Conservation (phyloP, 2,113 vertebrate genomes). For the Gopherus flavomarginatus region DNA sequence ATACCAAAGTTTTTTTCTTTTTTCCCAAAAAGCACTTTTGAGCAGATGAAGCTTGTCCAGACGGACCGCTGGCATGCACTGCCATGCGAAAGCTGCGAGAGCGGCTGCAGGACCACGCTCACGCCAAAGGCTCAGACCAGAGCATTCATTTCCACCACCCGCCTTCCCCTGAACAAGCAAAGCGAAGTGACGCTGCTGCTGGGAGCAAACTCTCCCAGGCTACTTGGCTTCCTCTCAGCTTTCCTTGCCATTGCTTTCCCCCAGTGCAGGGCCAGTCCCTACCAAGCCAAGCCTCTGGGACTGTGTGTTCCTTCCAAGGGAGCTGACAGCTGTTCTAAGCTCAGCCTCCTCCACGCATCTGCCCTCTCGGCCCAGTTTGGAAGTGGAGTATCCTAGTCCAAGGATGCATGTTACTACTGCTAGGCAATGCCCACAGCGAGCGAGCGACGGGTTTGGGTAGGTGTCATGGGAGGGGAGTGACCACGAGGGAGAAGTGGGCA, state of each 20-base stretch:
- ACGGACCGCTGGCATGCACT: accelerated
- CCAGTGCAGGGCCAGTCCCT: not conserved
- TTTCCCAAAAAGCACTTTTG: not conserved
- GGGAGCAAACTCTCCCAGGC: not conserved
- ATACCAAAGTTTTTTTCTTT: accelerated
- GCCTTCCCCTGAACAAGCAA: accelerated
- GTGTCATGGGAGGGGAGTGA: too few species aligned
- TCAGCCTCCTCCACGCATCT: not conserved
- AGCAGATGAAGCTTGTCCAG: not conserved
- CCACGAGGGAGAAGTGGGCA: not conserved
- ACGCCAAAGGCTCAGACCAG: not conserved
- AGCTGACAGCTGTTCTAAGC: not conserved
- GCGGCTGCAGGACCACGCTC: not conserved
- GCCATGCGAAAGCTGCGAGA: not conserved
- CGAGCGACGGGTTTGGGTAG: not conserved
- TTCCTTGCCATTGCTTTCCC: not conserved
- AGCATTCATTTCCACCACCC: accelerated
- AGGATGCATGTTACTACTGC: not conserved
- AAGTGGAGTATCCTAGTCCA: not conserved
- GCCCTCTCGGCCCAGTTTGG: not conserved
- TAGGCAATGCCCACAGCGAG: too few species aligned
- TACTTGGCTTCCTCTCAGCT: not conserved
- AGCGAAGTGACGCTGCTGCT: not conserved
- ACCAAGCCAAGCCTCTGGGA: not conserved
- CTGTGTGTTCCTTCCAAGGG: too few species aligned